phyloP scores from a whole-genome alignment of 2,113 vertebrate genomes.

The Conger conger region DNA sequence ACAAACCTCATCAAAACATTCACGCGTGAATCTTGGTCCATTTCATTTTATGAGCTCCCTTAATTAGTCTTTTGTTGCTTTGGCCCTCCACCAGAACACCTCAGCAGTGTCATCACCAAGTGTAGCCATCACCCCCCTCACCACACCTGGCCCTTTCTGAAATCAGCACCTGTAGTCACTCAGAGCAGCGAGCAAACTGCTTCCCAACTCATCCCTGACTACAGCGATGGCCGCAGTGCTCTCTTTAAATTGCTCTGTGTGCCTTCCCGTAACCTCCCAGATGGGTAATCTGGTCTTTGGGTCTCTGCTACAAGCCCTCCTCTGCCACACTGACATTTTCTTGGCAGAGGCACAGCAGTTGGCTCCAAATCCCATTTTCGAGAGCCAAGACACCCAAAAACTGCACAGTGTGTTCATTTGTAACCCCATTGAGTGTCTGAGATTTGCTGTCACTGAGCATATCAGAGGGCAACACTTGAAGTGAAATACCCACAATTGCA shows the following conservation, averaged over 20 bases:
- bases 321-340: slow-evolving; percentile 54
- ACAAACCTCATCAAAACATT: background rate
- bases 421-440: slow-evolving; percentile 25
- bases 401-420: slow-evolving; percentile 35
- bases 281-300: slow-evolving; percentile 53
- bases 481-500: slow-evolving; percentile 31
- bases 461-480: slow-evolving; percentile 35
- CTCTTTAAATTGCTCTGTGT: slow-evolving; percentile 44
- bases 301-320: slow-evolving; percentile 3
- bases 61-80: background rate
- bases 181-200: background rate
- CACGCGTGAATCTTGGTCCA: background rate
- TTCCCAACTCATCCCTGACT: slow-evolving; percentile 35
- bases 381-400: slow-evolving; percentile 46
- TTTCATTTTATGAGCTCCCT: background rate
- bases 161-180: slow-evolving; percentile 38
- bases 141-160: slow-evolving; percentile 36
- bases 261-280: slow-evolving; percentile 46
- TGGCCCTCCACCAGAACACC: background rate
- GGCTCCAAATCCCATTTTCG: slow-evolving; percentile 47
- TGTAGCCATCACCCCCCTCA: background rate
- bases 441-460: slow-evolving; percentile 46
- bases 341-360: slow-evolving; percentile 51
- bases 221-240: slow-evolving; percentile 47
- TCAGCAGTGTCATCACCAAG: background rate